Base-by-base conservation (phyloP, 1,140 invertebrate species). In the Augochlora pura region DNA sequence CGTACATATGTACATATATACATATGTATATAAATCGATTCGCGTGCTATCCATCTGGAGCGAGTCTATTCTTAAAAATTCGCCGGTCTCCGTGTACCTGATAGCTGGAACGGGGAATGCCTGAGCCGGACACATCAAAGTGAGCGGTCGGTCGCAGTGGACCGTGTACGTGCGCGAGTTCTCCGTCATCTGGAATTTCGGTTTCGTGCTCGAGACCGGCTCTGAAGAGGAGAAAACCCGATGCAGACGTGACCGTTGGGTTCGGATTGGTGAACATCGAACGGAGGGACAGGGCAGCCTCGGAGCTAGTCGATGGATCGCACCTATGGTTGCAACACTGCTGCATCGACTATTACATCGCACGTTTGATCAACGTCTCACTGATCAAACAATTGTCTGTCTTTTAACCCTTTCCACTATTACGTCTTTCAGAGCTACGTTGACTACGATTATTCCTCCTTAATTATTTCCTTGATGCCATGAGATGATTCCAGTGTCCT, bases 191-290 rank as follows among this genome's bases (percentile, higher is more conserved):
- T 96, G 95, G 90, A 97, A 95, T 93, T 96, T 96, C 60, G 96
- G 96, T 74, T 94, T 94, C 74, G 96, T 95, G 86, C 94, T 95
- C 90, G 95, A 95, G 81, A 97, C 95, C 38, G 96, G 96, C 87
- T 97, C 96, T 97, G 91, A 74, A 81, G 76, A 79, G 84, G 16
- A 67, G 74, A 83, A n/a, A 59, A 73, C 3, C 21, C 23, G 21
- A 23, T 32, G n/a, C 21, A 46, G 25, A 72, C 67, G 76, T 39
- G 76, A 71, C 64, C 77, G 10, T 27, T 5, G 69, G 16, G 27
- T 4, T 7, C 7, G 65, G 12, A n/a, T 18, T 25, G 3, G 9
- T 23, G 54, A 32, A n/a, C 2, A 14, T 46, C 25, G 65, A 77
- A 59, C 69, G 66, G 70, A 72, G 67, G 76, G 84, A 77, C 84